Evolutionary conservation across 2,888 invertebrate species (phyloP).

Genomic region (Oegoconia quadripuncta): DNA sequence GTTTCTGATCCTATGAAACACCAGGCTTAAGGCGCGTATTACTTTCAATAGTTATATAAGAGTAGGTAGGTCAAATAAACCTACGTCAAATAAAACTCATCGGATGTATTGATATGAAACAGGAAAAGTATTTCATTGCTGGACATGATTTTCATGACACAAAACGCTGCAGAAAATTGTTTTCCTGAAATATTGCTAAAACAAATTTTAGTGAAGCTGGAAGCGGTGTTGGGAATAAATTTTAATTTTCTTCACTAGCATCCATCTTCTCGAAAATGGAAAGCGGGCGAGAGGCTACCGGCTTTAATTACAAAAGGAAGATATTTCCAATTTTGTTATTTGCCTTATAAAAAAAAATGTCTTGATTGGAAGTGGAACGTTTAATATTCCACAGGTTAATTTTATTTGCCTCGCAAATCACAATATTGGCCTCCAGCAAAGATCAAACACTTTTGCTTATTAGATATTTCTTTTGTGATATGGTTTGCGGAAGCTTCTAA

Average conservation of each 20-base stretch:
- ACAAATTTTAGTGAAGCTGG: conserved; percentile 11
- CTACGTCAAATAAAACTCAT: not conserved
- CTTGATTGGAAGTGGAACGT: conserved; percentile 33
- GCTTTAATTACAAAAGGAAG: conserved; percentile 40
- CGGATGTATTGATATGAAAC: not conserved
- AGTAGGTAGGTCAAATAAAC: no score
- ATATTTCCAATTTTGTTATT: conserved; percentile 42
- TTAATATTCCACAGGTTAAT: conserved; percentile 35
- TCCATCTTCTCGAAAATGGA: conserved; percentile 25
- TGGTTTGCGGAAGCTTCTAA: not conserved
- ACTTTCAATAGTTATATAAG: not conserved
- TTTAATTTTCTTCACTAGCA: conserved; percentile 32
- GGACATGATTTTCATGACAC: not conserved
- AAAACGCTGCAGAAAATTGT: not conserved
- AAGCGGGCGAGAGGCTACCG: conserved; percentile 19
- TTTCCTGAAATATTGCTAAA: conserved; percentile 12
- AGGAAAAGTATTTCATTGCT: not conserved
- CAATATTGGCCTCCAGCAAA: conserved; percentile 9
- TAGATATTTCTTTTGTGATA: not conserved
- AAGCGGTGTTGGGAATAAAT: conserved; percentile 25
- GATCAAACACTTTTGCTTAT: not conserved
- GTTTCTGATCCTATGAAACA: conserved; percentile 14
- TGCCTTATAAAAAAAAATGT: conserved; percentile 34
- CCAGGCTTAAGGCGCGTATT: conserved; percentile 8
- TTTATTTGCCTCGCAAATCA: conserved; percentile 30